Evolutionary conservation across 2,888 invertebrate species (phyloP), one percentile per base, ranked within the genome.

Genomic region (Tetramorium bicarinatum): DNA sequence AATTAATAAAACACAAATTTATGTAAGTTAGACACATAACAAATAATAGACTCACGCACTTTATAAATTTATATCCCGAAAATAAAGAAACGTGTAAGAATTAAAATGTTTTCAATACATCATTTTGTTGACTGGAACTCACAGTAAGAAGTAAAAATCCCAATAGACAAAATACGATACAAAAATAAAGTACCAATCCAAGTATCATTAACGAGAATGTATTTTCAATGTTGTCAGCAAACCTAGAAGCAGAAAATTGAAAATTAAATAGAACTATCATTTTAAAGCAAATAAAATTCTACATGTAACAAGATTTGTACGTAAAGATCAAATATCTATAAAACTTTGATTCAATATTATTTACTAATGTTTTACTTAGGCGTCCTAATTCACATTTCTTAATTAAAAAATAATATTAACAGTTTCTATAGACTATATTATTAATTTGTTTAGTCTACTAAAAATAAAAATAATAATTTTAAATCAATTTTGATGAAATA

Each of bases 121-220:
- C 0, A 66, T 66, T 25, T 44, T 9, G 15, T 66, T 47, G 15
- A 47, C 9, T 38, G 34, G 7, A 25, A 76, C 86, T 86, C 29
- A 80, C 86, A 4, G 29, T 54, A 13, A 80, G 15, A 18, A 86
- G 4, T 8, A 71, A 34, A 15, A 82, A 59, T 25, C 74, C 77
- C 9, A 25, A 77, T 21, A 85, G 7, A 25, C 79, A 82, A 49
- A 56, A n/a, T 34, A 79, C 61, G 1, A 18, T 49, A 18, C 56
- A 44, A 9, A 82, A 87, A 62, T 87, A 77, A 18, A 81, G 3
- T 21, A 86, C 44, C 56, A 84, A 6, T 8, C 15, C 34, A 18
- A 84, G 18, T 11, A 87, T 15, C 59, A 85, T 38, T 18, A 82
- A 18, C 9, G 72, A 54, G 8, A 77, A 87, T 3, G 25, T 79